Conservation (phyloP, 2,113 vertebrate genomes). For the Phyllostomus discolor region DNA sequence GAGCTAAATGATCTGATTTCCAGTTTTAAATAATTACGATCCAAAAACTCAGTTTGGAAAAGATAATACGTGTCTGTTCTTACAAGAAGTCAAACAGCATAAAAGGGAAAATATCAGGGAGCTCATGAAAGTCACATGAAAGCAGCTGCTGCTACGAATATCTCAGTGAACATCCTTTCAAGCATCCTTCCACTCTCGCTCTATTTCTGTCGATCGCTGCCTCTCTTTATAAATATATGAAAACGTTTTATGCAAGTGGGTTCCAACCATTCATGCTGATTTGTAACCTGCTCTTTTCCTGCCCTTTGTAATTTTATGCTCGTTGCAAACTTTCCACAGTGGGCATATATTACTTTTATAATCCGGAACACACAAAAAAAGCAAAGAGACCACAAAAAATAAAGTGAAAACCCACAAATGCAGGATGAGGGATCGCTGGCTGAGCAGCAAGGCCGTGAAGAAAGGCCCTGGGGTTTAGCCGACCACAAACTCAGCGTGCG, state of each 20-base stretch:
- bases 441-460: slow-evolving; percentile 8
- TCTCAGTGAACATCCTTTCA: not conserved
- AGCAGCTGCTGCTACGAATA: fast-evolving
- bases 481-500: slow-evolving; percentile 43
- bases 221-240: slow-evolving; percentile 58
- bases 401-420: slow-evolving; percentile 66
- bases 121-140: not conserved
- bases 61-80: not conserved
- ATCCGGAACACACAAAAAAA: slow-evolving; percentile 65
- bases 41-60: not conserved
- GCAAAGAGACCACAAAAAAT: slow-evolving; percentile 71
- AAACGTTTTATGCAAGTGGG: slow-evolving; percentile 56
- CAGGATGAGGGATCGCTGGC: slow-evolving; percentile 59
- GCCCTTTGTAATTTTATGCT: slow-evolving; percentile 71
- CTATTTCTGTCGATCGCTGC: not conserved
- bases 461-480: slow-evolving; percentile 54
- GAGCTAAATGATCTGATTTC: not conserved
- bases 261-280: slow-evolving; percentile 59
- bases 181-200: not conserved
- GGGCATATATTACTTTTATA: slow-evolving; percentile 73
- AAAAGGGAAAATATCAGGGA: not conserved
- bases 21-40: not conserved
- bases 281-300: slow-evolving; percentile 59
- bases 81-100: not conserved
- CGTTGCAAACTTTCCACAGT: slow-evolving; percentile 66